Base-by-base conservation (phyloP, 1,140 invertebrate species). In the Trichoplusia ni region DNA sequence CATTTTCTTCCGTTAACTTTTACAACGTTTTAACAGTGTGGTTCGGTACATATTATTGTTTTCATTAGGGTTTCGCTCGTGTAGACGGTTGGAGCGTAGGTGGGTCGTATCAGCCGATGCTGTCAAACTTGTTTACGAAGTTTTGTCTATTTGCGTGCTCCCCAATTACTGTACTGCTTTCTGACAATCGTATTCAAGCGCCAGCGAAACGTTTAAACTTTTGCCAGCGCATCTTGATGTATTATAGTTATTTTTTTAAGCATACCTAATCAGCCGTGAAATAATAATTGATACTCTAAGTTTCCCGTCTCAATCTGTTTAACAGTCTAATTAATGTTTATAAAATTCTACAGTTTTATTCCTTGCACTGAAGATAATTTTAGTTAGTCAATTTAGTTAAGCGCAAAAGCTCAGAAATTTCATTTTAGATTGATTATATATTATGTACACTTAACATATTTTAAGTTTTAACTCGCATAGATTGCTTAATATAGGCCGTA, bases 91-190 rank as follows among this genome's bases (percentile, higher is more conserved):
- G 54, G 44, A 49, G 78, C 82, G 82, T 84, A 71, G 79, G 77
- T 60, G 61, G 63, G 44, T 62, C 64, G 74, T 75, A 72, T 66
- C 72, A 74, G 73, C 62, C 77, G 69, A 64, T 60, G 61, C 71
- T 81, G 76, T 79, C 75, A 77, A 71, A 74, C 75, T 77, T 85
- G 82, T 85, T 85, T 85, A 82, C 79, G 58, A 68, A 60, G 33
- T 66, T 73, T 69, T 73, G 59, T 81, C 72, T 79, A 76, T 79
- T 78, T 75, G 68, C 63, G 70, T 73, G 35, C 65, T 60, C 37
- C 47, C 35, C 51, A 33, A 64, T 67, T 67, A 67, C 44, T 64
- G 62, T 47, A 49, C 47, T 64, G 54, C 21, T 62, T 60, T 66
- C 68, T 69, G 64, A 72, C 66, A 67, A 65, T 59, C 44, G 38